A percentile compares a stretch with the other conserved stretches of the same genome.
Evolutionary conservation across 2,113 vertebrate species (phyloP).

Genomic region (Anser cygnoides): DNA sequence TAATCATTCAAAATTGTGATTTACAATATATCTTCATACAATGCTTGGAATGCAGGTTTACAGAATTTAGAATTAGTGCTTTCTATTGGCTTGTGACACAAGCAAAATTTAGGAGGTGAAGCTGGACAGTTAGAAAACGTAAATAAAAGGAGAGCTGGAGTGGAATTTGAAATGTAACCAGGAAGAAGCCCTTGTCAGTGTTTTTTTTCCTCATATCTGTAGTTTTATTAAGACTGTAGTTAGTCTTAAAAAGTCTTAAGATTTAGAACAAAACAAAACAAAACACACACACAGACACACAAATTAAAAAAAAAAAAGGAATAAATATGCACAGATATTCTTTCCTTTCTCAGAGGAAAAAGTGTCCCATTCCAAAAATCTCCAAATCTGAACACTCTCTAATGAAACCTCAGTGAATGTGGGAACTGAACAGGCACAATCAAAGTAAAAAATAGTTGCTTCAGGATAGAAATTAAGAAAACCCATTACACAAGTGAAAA

Average conservation of each 20-base stretch:
- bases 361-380: not conserved
- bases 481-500: not conserved
- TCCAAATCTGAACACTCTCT: not conserved
- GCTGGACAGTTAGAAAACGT: not conserved
- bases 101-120: not conserved
- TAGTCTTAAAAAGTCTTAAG: no score
- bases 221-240: not conserved
- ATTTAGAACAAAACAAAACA: no score
- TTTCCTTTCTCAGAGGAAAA: not conserved
- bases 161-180: not conserved
- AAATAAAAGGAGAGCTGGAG: not conserved
- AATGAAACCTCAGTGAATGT: not conserved
- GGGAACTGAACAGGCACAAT: not conserved
- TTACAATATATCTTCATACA: not conserved
- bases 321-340: not conserved
- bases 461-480: slow-evolving; percentile 2
- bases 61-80: not conserved
- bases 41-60: not conserved
- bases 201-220: not conserved
- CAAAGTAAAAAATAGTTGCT: slow-evolving; percentile 7
- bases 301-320: not conserved
- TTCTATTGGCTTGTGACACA: not conserved
- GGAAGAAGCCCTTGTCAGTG: not conserved
- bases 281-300: not conserved
- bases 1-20: not conserved